Percentiles rank a stretch among this genome's conserved stretches.
These are phyloP conservation scores for Stegodyphus dumicola DNA, from an alignment of 1,140 invertebrate genomes.

Conservation along the genomic window DNA sequence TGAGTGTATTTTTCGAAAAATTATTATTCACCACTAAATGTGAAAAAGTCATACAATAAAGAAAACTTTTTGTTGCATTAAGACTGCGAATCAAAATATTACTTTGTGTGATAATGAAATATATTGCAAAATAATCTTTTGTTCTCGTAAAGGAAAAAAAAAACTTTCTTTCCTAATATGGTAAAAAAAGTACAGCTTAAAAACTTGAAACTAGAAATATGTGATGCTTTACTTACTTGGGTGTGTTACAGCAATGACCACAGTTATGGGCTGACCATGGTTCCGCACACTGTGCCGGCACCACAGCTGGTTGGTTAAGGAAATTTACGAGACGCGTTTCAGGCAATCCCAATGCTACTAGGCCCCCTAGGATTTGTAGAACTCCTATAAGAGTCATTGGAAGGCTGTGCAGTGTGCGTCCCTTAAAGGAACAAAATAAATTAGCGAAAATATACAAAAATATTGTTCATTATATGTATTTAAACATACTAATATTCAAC, in stretches of 20 bases:
- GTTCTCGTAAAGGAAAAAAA: background rate
- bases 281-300: constrained; percentile 16
- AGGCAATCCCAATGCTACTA: constrained; percentile 31
- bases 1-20: no score
- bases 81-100: background rate
- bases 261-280: constrained; percentile 50
- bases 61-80: background rate
- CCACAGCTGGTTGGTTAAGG: constrained; percentile 28
- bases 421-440: constrained; percentile 14
- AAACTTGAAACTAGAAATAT: no score
- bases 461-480: background rate
- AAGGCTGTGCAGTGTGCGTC: constrained; percentile 44
- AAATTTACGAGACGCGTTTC: constrained; percentile 44
- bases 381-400: constrained; percentile 53
- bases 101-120: background rate
- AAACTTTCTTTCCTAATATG: background rate
- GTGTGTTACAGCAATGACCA: constrained; percentile 24
- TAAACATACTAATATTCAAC: no score
- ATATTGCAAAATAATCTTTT: background rate
- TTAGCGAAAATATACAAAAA: background rate
- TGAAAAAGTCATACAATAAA: no score
- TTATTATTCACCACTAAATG: no score
- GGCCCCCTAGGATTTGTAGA: constrained; percentile 36
- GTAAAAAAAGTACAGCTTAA: no score
- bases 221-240: constrained; percentile 3